Conservation (phyloP, 1,140 invertebrate species). For the Halesus radiatus region DNA sequence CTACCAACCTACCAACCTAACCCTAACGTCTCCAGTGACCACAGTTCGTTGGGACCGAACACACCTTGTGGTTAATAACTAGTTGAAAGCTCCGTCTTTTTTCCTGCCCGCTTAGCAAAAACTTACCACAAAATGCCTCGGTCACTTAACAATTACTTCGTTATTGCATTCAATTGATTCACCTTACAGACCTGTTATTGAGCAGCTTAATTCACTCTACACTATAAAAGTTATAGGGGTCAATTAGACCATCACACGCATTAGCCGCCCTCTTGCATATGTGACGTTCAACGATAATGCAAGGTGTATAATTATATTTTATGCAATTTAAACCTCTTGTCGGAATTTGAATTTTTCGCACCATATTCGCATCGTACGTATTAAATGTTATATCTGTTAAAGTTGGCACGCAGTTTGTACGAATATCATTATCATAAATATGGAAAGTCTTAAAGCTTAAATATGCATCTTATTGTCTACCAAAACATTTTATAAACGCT, state of each 20-base stretch:
- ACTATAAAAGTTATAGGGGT: slow-evolving; percentile 11
- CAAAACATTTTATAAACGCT: too few species aligned
- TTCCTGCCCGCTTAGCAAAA: slow-evolving; percentile 12
- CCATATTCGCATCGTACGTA: too few species aligned
- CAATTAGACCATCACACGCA: neutral
- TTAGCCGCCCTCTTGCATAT: neutral
- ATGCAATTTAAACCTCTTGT: too few species aligned
- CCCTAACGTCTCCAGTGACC: neutral
- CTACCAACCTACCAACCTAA: neutral
- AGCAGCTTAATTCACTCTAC: slow-evolving; percentile 5
- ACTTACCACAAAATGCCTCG: slow-evolving; percentile 11
- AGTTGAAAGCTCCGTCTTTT: neutral
- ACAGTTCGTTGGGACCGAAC: neutral
- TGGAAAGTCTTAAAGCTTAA: too few species aligned
- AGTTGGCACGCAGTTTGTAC: too few species aligned
- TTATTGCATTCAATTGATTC: slow-evolving; percentile 9
- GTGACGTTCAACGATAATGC: too few species aligned
- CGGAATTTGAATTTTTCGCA: too few species aligned
- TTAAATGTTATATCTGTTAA: too few species aligned
- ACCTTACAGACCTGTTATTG: neutral
- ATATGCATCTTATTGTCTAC: too few species aligned
- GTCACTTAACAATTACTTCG: slow-evolving; percentile 16
- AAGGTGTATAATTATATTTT: too few species aligned
- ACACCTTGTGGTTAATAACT: slow-evolving; percentile 13
- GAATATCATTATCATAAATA: too few species aligned